These are phyloP conservation scores for Laterallus jamaicensis DNA, from an alignment of 2,113 vertebrate species.

Conservation along the genomic window DNA sequence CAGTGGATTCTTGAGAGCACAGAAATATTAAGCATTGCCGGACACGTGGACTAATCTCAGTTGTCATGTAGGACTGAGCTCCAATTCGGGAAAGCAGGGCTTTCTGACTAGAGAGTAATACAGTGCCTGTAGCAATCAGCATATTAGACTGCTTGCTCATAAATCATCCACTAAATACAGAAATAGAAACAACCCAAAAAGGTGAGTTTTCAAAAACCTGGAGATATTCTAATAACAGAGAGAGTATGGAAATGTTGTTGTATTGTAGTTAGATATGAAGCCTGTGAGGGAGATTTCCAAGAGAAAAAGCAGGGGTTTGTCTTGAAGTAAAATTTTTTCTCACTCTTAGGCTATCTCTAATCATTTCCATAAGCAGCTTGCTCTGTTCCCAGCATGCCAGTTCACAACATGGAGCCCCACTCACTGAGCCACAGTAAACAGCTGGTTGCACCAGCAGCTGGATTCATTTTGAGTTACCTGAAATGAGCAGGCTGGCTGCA, in stretches of 20 bases:
- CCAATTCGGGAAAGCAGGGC: neutral
- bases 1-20: neutral
- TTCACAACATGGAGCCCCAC: neutral
- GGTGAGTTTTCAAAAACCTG: neutral
- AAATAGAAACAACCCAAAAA: neutral
- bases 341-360: neutral
- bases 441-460: neutral
- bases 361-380: neutral
- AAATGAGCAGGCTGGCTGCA: accelerated
- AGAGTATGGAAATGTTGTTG: neutral
- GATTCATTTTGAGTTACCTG: neutral
- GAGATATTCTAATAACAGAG: neutral
- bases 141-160: neutral
- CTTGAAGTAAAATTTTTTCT: neutral
- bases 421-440: no score
- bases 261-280: neutral
- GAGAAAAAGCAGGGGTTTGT: accelerated
- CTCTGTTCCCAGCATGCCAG: neutral
- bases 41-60: neutral
- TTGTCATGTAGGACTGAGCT: neutral
- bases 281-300: neutral
- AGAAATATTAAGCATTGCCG: neutral
- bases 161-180: neutral
- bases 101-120: neutral
- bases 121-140: neutral